These are phyloP conservation scores for Pristionchus fissidentatus DNA, from an alignment of 2,888 invertebrate species.

Conservation along the genomic window DNA sequence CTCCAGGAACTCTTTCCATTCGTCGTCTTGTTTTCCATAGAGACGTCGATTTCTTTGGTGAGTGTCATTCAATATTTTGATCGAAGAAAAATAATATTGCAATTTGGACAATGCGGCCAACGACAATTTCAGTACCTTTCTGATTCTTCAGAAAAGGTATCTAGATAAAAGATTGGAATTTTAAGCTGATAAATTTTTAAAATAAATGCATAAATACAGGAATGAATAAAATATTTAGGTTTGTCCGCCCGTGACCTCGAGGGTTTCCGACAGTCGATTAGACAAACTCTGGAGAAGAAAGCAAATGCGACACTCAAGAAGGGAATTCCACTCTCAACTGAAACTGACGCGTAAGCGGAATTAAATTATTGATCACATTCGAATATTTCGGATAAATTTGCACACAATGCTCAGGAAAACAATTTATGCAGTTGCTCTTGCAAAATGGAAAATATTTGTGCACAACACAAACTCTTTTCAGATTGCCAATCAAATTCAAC, in stretches of 20 bases:
- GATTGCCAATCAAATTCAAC: conserved; percentile 59
- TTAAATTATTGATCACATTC: neutral
- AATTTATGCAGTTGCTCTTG: too few species aligned
- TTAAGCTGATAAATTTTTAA: neutral
- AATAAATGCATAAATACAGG: neutral
- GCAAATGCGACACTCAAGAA: conserved; percentile 56
- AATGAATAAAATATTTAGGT: neutral
- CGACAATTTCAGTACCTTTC: neutral
- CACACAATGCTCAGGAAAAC: too few species aligned
- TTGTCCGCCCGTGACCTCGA: conserved; percentile 58
- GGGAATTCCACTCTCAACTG: conserved; percentile 60
- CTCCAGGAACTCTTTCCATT: conserved; percentile 56
- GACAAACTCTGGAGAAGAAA: conserved; percentile 58
- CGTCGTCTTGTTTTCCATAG: conserved; percentile 55
- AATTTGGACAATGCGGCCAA: neutral
- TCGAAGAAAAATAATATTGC: neutral
- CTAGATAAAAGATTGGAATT: too few species aligned
- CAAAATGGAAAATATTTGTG: too few species aligned
- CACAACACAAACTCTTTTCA: too few species aligned
- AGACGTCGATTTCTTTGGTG: conserved; percentile 62
- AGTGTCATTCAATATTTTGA: neutral
- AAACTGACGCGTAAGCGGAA: conserved; percentile 53
- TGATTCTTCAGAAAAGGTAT: neutral
- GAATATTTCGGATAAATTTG: too few species aligned
- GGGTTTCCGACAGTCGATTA: conserved; percentile 56